Evolutionary conservation across 1,140 invertebrate genomes (phyloP).

Genomic region (Orussus abietinus): DNA sequence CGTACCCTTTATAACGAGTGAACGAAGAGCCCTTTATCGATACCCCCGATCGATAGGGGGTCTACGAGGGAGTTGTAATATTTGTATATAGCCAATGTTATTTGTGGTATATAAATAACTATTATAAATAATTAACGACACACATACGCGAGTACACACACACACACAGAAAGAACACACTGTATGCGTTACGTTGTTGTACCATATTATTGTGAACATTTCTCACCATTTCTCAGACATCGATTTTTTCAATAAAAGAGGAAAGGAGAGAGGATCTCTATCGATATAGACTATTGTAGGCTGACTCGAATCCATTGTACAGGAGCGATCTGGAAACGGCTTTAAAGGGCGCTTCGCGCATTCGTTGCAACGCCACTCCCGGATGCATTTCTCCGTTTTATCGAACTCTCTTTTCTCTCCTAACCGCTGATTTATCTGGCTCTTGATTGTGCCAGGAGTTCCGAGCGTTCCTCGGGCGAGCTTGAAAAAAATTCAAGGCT

Average conservation of each 20-base stretch:
- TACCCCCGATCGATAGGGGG: too few relatives aligned
- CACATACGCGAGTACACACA: conserved; percentile 17
- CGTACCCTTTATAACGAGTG: too few relatives aligned
- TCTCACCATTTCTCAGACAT: conserved; percentile 53
- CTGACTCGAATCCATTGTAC: conserved; percentile 9
- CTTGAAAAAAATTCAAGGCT: too few relatives aligned
- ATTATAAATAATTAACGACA: conserved; percentile 23
- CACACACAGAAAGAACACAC: too few relatives aligned
- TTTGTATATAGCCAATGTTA: conserved; percentile 43
- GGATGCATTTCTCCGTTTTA: too few relatives aligned
- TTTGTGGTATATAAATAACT: conserved; percentile 37
- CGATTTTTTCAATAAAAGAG: conserved; percentile 51
- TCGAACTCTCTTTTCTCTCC: too few relatives aligned
- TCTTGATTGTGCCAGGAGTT: too few relatives aligned
- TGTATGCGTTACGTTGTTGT: conserved; percentile 46
- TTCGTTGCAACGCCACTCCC: too few relatives aligned
- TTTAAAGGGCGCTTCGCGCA: too few relatives aligned
- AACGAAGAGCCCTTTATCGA: too few relatives aligned
- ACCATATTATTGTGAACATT: conserved; percentile 52
- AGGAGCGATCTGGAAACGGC: too few relatives aligned
- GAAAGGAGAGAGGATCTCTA: conserved; percentile 20
- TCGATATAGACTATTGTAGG: background rate
- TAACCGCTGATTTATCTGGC: background rate
- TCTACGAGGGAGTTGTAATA: conserved; percentile 35
- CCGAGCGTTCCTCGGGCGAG: too few relatives aligned